These are phyloP conservation scores for Bellardia pandia DNA, from an alignment of 2,888 invertebrate species.

Conservation along the genomic window DNA sequence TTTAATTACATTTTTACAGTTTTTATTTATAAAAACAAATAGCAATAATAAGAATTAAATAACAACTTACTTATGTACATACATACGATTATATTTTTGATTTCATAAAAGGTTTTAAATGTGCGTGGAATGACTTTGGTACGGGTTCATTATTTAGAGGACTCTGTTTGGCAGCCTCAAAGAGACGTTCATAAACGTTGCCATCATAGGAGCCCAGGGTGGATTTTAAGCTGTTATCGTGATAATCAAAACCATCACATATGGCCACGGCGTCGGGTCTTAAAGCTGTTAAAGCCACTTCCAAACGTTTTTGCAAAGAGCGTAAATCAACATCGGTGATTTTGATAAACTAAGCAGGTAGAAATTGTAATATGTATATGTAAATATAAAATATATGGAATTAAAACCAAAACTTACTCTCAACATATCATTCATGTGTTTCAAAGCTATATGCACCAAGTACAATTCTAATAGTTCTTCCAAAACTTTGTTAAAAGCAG, in stretches of 20 bases:
- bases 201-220: constrained; percentile 93
- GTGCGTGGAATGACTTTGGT: constrained; percentile 87
- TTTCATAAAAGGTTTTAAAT: constrained; percentile 92
- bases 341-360: constrained; percentile 71
- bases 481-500: constrained; percentile 87
- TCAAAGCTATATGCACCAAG: constrained; percentile 90
- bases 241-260: constrained; percentile 95
- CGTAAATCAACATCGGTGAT: constrained; percentile 75
- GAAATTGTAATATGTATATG: background rate
- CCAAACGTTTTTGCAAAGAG: constrained; percentile 88
- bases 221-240: constrained; percentile 90
- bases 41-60: no score
- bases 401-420: constrained; percentile 79
- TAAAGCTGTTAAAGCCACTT: constrained; percentile 88
- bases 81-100: constrained; percentile 86
- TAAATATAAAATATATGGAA: background rate
- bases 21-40: no score
- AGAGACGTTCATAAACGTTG: constrained; percentile 92
- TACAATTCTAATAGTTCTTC: constrained; percentile 91
- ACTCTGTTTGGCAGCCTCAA: constrained; percentile 91
- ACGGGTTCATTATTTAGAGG: constrained; percentile 92
- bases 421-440: constrained; percentile 90
- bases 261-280: constrained; percentile 95
- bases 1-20: no score
- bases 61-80: no score